These are phyloP conservation scores for Hirudo medicinalis DNA, from an alignment of 1,140 invertebrate genomes.

Conservation along the genomic window DNA sequence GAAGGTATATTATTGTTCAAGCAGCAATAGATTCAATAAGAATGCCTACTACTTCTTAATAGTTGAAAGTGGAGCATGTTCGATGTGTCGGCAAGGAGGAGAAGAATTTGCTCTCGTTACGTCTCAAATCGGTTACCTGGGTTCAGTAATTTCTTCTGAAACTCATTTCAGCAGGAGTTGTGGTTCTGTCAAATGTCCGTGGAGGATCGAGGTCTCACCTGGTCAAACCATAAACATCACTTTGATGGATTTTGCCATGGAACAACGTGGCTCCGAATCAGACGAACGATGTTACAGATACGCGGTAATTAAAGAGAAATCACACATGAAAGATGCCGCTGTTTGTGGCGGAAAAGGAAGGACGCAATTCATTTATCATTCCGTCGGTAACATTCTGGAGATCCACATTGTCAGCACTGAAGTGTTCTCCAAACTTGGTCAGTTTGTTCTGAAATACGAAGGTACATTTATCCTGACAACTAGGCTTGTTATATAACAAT, in stretches of 20 bases:
- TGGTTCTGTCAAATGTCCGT: slow-evolving; percentile 19
- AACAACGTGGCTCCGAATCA: background rate
- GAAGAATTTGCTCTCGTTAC: slow-evolving; percentile 2
- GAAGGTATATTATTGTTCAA: too few species aligned
- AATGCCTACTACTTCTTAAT: too few species aligned
- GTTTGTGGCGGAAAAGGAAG: slow-evolving; percentile 16
- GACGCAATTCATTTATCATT: slow-evolving; percentile 12
- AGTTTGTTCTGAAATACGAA: slow-evolving; percentile 23
- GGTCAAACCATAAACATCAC: slow-evolving; percentile 22
- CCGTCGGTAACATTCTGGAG: slow-evolving; percentile 12
- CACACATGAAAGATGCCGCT: background rate
- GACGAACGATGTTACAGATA: slow-evolving; percentile 16
- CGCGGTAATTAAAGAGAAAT: slow-evolving; percentile 18
- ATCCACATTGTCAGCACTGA: slow-evolving; percentile 22
- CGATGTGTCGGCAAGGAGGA: background rate
- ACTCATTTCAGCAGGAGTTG: background rate
- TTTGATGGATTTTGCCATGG: slow-evolving; percentile 17
- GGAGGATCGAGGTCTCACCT: slow-evolving; percentile 13
- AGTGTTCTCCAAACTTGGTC: slow-evolving; percentile 14
- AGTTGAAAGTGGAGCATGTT: slow-evolving; percentile 10
- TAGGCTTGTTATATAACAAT: too few species aligned
- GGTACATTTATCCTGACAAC: background rate
- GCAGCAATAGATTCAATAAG: too few species aligned
- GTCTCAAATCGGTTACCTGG: background rate
- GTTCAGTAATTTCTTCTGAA: slow-evolving; percentile 12